These are phyloP conservation scores for Philaethria dido DNA, from an alignment of 2,888 invertebrate species.

Conservation along the genomic window DNA sequence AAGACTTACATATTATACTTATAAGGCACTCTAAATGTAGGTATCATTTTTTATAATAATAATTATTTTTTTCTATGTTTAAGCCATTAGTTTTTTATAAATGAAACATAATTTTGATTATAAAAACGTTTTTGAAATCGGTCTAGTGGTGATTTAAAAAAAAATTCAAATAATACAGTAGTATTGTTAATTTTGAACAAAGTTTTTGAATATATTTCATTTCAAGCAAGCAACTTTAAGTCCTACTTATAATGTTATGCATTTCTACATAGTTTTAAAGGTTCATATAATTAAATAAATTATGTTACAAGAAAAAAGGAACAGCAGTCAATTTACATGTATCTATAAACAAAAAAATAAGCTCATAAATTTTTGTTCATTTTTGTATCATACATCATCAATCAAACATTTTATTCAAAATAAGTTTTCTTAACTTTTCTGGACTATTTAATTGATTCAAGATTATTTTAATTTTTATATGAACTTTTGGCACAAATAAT, in stretches of 20 bases:
- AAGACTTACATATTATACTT: slow-evolving; percentile 32
- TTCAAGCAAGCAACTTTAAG: not conserved
- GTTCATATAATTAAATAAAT: not conserved
- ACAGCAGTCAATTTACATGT: no score
- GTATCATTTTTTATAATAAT: slow-evolving; percentile 31
- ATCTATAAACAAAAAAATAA: no score
- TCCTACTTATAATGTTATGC: not conserved
- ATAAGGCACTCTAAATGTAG: not conserved
- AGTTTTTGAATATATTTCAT: not conserved
- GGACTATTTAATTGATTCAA: not conserved
- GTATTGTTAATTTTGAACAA: not conserved
- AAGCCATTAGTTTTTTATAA: no score
- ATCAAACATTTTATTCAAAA: not conserved
- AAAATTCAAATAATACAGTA: not conserved
- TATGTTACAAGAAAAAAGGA: no score
- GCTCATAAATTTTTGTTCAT: no score
- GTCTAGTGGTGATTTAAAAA: not conserved
- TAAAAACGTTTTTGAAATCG: not conserved
- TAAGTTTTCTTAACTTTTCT: not conserved
- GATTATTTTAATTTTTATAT: slow-evolving; percentile 35
- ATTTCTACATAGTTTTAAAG: not conserved
- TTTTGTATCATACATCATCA: no score
- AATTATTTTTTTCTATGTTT: not conserved
- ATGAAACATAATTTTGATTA: no score
- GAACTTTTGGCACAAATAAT: slow-evolving; percentile 19